Conservation (phyloP, 2,113 vertebrate species). For the Aldabrachelys gigantea region DNA sequence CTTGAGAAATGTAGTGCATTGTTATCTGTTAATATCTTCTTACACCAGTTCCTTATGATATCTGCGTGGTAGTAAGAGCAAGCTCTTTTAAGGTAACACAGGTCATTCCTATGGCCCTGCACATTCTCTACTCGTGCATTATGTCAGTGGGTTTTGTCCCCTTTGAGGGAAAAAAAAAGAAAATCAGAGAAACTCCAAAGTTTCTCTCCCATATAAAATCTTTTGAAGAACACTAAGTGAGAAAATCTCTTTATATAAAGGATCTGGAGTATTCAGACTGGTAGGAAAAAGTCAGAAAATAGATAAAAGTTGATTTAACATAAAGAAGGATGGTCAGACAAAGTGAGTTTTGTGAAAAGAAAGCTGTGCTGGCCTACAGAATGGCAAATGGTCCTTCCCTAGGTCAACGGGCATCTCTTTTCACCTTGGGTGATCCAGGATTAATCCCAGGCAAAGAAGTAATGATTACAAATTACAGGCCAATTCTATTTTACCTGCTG, state of each 20-base stretch:
- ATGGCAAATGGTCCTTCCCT: constrained; percentile 25
- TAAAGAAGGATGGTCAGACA: constrained; percentile 49
- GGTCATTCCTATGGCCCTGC: constrained; percentile 24
- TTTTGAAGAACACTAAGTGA: constrained; percentile 18
- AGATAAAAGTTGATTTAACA: constrained; percentile 55
- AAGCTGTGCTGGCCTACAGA: constrained; percentile 45
- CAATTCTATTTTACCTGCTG: constrained; percentile 69
- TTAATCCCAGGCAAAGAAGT: constrained; percentile 71
- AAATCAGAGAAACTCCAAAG: neutral
- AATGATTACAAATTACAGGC: constrained; percentile 77
- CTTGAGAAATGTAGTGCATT: neutral
- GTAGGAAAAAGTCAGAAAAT: constrained; percentile 41
- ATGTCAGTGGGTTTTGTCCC: neutral
- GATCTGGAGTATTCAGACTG: constrained; percentile 14
- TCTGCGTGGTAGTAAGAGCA: neutral
- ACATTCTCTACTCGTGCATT: neutral
- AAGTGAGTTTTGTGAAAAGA: constrained; percentile 47
- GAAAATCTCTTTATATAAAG: constrained; percentile 43
- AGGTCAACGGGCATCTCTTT: constrained; percentile 61
- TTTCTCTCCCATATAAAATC: neutral
- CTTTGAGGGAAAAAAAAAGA: constrained; percentile 38
- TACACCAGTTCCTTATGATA: constrained; percentile 14
- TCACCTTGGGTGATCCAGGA: constrained; percentile 66
- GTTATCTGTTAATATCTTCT: neutral
- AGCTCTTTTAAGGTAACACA: constrained; percentile 12